A percentile compares a stretch with the other conserved stretches of the same genome.
Evolutionary conservation across 2,797 vertebrate species (phyloP).

Genomic region (Podarcis lilfordi): DNA sequence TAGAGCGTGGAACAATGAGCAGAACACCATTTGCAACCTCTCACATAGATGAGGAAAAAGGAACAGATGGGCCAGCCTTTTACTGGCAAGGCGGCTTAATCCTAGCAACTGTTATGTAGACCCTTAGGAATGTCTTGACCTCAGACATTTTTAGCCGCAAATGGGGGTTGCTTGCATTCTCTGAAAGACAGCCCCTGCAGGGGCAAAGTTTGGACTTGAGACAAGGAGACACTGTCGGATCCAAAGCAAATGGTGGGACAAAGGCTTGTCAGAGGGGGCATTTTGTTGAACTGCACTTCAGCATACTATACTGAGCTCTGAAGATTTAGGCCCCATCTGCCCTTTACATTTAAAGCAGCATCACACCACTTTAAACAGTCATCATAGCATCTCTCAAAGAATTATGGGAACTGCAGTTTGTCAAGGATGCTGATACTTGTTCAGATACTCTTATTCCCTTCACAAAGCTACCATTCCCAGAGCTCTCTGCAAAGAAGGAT

Average conservation of each 20-base stretch:
- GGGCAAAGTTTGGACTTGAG: not conserved
- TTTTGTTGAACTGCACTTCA: not conserved
- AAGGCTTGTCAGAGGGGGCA: not conserved
- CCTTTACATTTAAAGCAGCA: too few species aligned
- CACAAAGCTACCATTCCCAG: too few species aligned
- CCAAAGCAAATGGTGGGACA: not conserved
- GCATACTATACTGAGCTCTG: not conserved
- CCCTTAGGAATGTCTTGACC: not conserved
- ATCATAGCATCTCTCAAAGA: too few species aligned
- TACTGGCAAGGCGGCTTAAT: not conserved
- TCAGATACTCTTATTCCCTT: too few species aligned
- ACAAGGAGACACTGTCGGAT: not conserved
- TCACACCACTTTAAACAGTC: too few species aligned
- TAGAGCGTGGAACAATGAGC: not conserved
- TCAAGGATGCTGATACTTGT: too few species aligned
- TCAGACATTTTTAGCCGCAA: not conserved
- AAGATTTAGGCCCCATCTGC: not conserved
- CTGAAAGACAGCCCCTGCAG: not conserved
- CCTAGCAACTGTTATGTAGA: not conserved
- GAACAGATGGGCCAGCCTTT: not conserved
- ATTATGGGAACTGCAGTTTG: too few species aligned
- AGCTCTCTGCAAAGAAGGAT: too few species aligned
- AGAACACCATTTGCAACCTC: not conserved
- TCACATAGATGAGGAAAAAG: not conserved
- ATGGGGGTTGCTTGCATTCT: not conserved